Percentiles rank a stretch among this genome's conserved stretches.
These are phyloP conservation scores for Pogonomyrmex barbatus DNA, from an alignment of 1,140 invertebrate genomes.

Conservation along the genomic window DNA sequence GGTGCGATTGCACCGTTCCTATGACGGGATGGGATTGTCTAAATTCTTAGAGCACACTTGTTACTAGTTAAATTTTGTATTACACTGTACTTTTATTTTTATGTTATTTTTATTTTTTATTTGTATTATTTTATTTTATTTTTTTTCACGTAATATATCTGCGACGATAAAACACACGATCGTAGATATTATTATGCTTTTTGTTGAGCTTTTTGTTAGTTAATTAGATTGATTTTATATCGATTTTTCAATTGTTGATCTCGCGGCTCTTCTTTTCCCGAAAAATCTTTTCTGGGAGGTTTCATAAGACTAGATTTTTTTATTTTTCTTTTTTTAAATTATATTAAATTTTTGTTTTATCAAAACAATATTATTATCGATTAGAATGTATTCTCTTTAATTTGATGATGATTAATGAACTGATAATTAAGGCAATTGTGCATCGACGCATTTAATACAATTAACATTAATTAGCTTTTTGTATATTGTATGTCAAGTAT, in stretches of 20 bases:
- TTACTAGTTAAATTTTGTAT: neutral
- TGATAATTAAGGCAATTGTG: constrained; percentile 20
- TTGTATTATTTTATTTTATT: neutral
- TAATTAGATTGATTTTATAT: constrained; percentile 5
- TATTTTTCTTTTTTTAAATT: neutral
- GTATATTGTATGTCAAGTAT: neutral
- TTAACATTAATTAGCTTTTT: constrained; percentile 38
- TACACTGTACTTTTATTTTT: too few relatives aligned
- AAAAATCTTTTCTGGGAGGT: neutral
- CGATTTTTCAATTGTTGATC: neutral
- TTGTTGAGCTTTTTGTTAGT: neutral
- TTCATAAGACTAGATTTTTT: neutral
- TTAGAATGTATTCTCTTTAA: neutral
- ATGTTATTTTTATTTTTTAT: neutral
- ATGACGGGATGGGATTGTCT: neutral
- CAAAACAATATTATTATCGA: neutral
- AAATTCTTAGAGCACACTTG: neutral
- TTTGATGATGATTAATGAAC: neutral
- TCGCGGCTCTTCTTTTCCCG: neutral
- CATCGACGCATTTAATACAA: neutral
- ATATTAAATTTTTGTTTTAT: neutral
- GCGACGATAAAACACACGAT: too few relatives aligned
- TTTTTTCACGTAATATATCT: neutral
- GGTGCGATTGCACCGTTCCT: constrained; percentile 17
- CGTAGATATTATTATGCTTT: neutral